Base-by-base conservation (phyloP, 2,888 invertebrate species). In the Halictus ligatus region DNA sequence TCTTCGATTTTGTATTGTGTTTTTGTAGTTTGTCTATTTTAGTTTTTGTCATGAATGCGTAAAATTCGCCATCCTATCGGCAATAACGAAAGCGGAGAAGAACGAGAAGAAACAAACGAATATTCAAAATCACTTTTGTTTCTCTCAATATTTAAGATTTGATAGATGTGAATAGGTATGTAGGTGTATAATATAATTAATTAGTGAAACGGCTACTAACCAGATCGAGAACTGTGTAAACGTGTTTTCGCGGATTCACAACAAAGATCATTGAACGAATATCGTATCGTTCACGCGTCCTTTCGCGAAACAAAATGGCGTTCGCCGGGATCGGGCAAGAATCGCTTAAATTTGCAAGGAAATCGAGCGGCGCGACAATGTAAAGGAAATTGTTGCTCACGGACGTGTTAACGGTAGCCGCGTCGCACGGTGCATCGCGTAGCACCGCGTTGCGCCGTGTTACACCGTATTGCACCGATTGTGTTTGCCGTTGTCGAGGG, bases 281-380 rank as follows among this genome's bases (percentile, higher is more conserved):
- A 8, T 21, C 21, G 40, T 35, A 10, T 10, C 35, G 69, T 35
- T 40, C 0, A 7, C 10, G 64, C 40, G 4, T 1, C 1, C 35
- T 15, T 29, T 15, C 6, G 15, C 35, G 35, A 35, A 2, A 21
- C 4, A 69, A 21, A 35, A 40, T 18, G 21, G 69, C 12, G 58
- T 58, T 21, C 58, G 58, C n/a, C 8, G n/a, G n/a, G 69, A 40
- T 29, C 18, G 29, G 35, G 13, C 21, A n/a, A 2, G 43, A 2
- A n/a, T 43, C 71, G 71, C n/a, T n/a, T 43, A 43, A 43, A 43
- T 43, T 43, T 43, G 43, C 71, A 43, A 76, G 76, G 48, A 77
- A 50, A 77, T 64, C 29, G 74, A 29, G 18, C 43, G 75, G 21
- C 48, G 48, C 48, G n/a, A 58, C 50, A 50, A 25, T 48, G 21